Evolutionary conservation across 2,888 invertebrate genomes (phyloP).

Genomic region (Tiphia femorata): DNA sequence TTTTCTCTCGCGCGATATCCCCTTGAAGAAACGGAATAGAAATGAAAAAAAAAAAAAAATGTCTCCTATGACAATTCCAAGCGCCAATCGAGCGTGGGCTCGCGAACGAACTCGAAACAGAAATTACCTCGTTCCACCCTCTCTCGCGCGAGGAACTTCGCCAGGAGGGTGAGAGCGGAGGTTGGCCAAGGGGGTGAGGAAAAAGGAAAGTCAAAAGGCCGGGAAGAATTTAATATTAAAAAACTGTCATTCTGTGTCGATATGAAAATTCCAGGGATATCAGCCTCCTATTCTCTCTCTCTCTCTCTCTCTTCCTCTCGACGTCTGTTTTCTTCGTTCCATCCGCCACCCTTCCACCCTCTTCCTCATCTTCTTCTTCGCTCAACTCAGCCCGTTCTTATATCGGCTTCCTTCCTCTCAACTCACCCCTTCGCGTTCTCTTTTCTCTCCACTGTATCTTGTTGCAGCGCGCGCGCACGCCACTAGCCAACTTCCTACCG

Average conservation of each 20-base stretch:
- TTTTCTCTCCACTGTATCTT: background rate
- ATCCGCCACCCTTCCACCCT: constrained; percentile 47
- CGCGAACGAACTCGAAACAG: constrained; percentile 33
- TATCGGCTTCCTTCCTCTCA: constrained; percentile 37
- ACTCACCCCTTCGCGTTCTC: constrained; percentile 6
- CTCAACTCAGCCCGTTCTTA: too few species aligned
- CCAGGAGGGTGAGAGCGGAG: constrained; percentile 19
- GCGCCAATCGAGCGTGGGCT: too few species aligned
- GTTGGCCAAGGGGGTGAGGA: constrained; percentile 13
- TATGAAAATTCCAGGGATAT: constrained; percentile 68
- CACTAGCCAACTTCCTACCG: constrained; percentile 26
- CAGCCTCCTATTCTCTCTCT: constrained; percentile 48
- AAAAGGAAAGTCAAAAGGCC: constrained; percentile 50
- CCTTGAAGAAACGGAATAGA: too few species aligned
- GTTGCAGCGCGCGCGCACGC: too few species aligned
- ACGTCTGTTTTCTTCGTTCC: constrained; percentile 39
- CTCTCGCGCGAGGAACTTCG: constrained; percentile 1
- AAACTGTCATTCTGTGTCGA: constrained; percentile 67
- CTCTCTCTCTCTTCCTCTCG: constrained; percentile 28
- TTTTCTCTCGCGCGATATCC: too few species aligned
- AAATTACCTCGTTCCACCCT: constrained; percentile 39
- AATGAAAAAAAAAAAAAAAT: too few species aligned
- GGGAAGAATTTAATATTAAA: constrained; percentile 68
- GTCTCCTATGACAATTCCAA: too few species aligned
- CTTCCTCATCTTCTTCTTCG: constrained; percentile 20